A percentile compares a stretch with the other conserved stretches of the same genome.
Evolutionary conservation across 2,113 vertebrate species (phyloP).

Genomic region (Rhombomys opimus): DNA sequence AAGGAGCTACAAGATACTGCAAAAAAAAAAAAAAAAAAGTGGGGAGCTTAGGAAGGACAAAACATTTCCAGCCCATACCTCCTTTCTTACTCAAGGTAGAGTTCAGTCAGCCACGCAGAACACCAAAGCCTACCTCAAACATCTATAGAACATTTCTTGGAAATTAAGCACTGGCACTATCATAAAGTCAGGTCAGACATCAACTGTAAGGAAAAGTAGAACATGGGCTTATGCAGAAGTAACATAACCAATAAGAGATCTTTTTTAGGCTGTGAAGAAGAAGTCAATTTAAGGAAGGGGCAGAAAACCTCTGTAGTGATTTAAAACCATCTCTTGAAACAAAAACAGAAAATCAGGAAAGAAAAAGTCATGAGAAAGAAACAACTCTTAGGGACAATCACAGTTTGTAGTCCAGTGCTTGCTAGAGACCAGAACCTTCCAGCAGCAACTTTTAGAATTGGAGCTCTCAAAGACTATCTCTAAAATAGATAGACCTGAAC

Average conservation of each 20-base stretch:
- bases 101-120: neutral
- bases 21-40: neutral
- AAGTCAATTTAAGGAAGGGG: neutral
- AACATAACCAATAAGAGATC: neutral
- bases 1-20: neutral
- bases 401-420: neutral
- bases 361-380: slow-evolving; percentile 29
- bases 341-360: neutral
- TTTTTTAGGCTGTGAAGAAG: neutral
- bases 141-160: neutral
- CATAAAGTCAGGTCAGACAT: neutral
- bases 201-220: neutral
- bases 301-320: neutral
- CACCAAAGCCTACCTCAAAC: neutral
- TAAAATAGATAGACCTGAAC: neutral
- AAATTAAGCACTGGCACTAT: neutral
- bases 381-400: neutral
- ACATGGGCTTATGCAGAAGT: neutral
- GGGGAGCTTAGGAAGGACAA: neutral
- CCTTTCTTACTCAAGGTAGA: neutral
- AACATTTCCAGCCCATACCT: neutral
- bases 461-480: neutral
- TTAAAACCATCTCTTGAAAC: slow-evolving; percentile 12
- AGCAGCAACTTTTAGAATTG: neutral
- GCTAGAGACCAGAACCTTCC: neutral